A percentile compares a stretch with the other conserved stretches of the same genome.
Conservation (phyloP, 2,888 invertebrate genomes). For the Melanchra persicariae region DNA sequence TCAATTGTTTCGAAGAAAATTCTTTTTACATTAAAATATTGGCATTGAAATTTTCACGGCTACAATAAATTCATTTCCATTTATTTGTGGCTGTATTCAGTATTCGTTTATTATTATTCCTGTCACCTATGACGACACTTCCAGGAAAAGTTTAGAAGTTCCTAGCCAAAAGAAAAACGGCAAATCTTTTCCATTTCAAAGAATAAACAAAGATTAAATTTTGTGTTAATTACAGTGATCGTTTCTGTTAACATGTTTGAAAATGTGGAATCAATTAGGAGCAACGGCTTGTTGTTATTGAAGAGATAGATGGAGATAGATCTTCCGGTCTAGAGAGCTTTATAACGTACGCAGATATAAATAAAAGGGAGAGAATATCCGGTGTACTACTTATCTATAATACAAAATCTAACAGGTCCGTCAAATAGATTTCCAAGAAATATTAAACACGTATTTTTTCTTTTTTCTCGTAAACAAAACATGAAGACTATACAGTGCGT, state of each 20-base stretch:
- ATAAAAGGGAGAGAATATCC: conserved; percentile 40
- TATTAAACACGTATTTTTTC: too few relatives aligned
- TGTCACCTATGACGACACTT: conserved; percentile 16
- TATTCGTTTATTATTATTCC: conserved; percentile 17
- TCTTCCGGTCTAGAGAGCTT: conserved; percentile 38
- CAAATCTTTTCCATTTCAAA: conserved; percentile 1
- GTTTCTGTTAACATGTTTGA: conserved; percentile 31
- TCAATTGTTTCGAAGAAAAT: conserved; percentile 24
- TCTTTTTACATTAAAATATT: conserved; percentile 7
- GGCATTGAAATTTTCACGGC: conserved; percentile 27
- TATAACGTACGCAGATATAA: conserved; percentile 31
- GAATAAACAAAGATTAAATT: conserved; percentile 2
- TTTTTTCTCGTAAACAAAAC: too few relatives aligned
- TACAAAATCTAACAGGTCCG: too few relatives aligned
- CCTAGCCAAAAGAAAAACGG: conserved; percentile 18
- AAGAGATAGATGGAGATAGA: conserved; percentile 25
- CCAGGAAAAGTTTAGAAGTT: conserved; percentile 34
- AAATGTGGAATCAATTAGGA: conserved; percentile 49
- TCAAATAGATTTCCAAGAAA: too few relatives aligned
- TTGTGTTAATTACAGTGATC: conserved; percentile 5
- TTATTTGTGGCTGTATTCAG: conserved; percentile 18
- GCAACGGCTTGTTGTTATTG: conserved; percentile 37
- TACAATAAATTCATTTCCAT: conserved; percentile 5
- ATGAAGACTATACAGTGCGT: too few relatives aligned
- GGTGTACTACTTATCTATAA: conserved; percentile 31